Percentiles rank a stretch among this genome's conserved stretches.
Evolutionary conservation across 2,113 vertebrate species (phyloP).

Genomic region (Otolemur garnettii): DNA sequence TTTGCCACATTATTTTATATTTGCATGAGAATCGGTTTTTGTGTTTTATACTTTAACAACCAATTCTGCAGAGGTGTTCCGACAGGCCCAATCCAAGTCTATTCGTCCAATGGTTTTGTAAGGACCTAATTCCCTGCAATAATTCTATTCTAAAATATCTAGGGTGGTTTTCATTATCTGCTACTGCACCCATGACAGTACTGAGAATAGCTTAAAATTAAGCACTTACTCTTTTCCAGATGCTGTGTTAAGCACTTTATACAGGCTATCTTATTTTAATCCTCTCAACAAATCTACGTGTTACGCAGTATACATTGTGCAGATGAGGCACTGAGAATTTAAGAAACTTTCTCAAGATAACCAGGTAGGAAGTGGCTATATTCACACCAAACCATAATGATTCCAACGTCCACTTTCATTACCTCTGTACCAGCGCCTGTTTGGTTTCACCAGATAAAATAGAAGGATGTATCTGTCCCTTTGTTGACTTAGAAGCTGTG

Average conservation of each 20-base stretch:
- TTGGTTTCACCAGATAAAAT: neutral
- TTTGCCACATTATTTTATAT: neutral
- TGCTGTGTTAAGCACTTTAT: neutral
- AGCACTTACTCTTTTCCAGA: neutral
- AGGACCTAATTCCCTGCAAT: neutral
- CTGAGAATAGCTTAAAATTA: neutral
- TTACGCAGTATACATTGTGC: neutral
- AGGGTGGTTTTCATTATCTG: constrained; percentile 12
- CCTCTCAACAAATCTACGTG: neutral
- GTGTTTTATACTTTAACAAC: neutral
- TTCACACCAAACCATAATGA: neutral
- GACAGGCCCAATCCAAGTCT: neutral
- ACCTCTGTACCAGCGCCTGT: neutral
- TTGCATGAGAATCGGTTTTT: constrained; percentile 50
- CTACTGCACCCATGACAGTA: neutral
- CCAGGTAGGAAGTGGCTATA: neutral
- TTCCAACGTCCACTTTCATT: neutral
- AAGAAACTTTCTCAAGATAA: neutral
- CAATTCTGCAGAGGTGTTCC: neutral
- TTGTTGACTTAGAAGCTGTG: neutral
- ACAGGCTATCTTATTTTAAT: neutral
- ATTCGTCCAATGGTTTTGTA: neutral
- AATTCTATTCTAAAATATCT: neutral
- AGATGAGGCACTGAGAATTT: neutral
- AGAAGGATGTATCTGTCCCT: neutral